These are phyloP conservation scores for Dinomys branickii DNA, from an alignment of 2,113 vertebrate species.

Conservation along the genomic window DNA sequence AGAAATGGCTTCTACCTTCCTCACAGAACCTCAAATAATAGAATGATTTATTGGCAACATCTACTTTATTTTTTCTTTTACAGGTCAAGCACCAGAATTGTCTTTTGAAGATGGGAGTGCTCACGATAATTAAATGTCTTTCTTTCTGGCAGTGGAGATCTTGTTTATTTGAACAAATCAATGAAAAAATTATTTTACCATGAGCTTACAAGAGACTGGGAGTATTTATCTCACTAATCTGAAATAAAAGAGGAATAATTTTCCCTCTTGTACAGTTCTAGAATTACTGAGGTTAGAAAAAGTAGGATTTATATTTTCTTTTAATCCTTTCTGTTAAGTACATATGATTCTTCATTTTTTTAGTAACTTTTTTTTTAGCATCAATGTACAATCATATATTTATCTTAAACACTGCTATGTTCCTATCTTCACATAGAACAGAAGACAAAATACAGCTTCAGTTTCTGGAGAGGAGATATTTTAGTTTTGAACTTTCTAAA, in stretches of 20 bases:
- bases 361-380: constrained; percentile 49
- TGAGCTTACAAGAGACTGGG: background rate
- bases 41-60: background rate
- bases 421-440: background rate
- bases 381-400: background rate
- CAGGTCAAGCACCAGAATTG: constrained; percentile 45
- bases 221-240: constrained; percentile 52
- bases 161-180: constrained; percentile 66
- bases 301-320: constrained; percentile 28
- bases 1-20: background rate
- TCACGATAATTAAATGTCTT: constrained; percentile 50
- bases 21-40: background rate
- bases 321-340: constrained; percentile 22
- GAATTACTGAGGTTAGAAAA: constrained; percentile 42
- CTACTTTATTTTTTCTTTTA: background rate
- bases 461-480: background rate
- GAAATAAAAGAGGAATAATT: constrained; percentile 31
- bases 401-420: constrained; percentile 44
- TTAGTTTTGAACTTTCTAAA: constrained; percentile 36
- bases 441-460: constrained; percentile 24
- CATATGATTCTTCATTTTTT: constrained; percentile 21
- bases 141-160: constrained; percentile 17
- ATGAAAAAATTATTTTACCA: constrained; percentile 55
- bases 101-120: constrained; percentile 30
- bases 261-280: constrained; percentile 31